These are phyloP conservation scores for Esox masquinongy DNA, from an alignment of 2,797 vertebrate species.

Conservation along the genomic window DNA sequence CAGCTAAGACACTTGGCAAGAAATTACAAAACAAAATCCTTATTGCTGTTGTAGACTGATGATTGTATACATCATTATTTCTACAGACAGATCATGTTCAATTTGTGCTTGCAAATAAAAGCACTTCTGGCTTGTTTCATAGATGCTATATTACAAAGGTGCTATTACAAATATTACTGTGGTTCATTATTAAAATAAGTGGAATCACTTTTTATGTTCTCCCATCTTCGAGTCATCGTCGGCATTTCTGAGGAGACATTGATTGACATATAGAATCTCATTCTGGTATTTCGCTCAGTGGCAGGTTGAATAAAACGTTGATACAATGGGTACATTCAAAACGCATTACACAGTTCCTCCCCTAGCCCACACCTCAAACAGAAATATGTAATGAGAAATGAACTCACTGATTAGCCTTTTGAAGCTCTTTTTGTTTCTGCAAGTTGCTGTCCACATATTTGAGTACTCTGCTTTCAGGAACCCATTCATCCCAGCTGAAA, in stretches of 20 bases:
- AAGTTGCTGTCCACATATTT: constrained; percentile 99
- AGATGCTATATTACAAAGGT: not conserved
- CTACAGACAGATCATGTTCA: not conserved
- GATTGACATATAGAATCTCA: not conserved
- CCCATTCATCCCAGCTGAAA: constrained; percentile 99
- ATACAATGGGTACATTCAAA: not conserved
- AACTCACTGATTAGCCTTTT: constrained; percentile 98
- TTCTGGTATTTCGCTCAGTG: not conserved
- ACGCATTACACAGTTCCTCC: not conserved
- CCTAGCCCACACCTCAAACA: not conserved
- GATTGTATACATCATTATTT: not conserved
- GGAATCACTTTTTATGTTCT: not conserved
- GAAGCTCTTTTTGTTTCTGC: constrained; percentile 99
- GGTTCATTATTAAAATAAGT: constrained; percentile 3
- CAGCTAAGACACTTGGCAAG: not conserved
- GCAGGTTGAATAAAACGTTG: not conserved
- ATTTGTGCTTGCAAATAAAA: not conserved
- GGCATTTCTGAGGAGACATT: constrained; percentile 10
- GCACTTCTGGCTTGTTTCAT: not conserved
- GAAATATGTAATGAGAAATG: not conserved
- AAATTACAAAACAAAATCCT: not conserved
- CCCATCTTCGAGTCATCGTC: constrained; percentile 7
- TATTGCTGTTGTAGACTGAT: not conserved
- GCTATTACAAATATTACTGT: not conserved
- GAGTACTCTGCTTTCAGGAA: constrained; percentile 99